Conservation (phyloP, 2,113 vertebrate genomes). For the Anolis sagrei region DNA sequence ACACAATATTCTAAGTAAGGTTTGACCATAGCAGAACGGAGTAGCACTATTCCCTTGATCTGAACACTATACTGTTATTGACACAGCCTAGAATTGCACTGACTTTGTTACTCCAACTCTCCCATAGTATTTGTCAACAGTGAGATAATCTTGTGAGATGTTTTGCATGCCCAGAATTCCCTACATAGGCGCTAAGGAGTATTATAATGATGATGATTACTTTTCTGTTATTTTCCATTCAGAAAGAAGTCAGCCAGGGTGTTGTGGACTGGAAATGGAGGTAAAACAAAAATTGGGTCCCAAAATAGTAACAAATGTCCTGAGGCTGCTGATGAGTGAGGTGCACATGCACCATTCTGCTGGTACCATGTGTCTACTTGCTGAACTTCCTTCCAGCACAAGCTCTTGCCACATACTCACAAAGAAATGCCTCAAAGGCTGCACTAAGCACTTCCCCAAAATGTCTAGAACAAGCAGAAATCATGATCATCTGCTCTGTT, state of each 20-base stretch:
- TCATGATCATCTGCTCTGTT: neutral
- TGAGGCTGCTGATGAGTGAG: neutral
- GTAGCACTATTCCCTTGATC: too few relatives aligned
- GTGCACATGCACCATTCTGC: neutral
- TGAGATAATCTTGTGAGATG: neutral
- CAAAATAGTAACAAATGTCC: neutral
- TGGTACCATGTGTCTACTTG: neutral
- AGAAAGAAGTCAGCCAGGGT: slow-evolving; percentile 4
- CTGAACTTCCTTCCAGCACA: slow-evolving; percentile 6
- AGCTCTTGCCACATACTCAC: neutral
- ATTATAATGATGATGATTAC: neutral
- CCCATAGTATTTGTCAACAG: too few relatives aligned
- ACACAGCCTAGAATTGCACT: too few relatives aligned
- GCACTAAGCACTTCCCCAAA: neutral
- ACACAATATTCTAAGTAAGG: too few relatives aligned
- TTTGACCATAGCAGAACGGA: too few relatives aligned
- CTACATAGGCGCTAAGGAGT: neutral
- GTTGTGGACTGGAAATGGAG: neutral
- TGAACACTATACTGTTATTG: too few relatives aligned
- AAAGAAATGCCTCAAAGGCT: accelerated
- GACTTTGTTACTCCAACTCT: too few relatives aligned
- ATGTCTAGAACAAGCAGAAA: neutral
- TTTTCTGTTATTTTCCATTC: neutral
- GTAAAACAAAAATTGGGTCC: neutral
- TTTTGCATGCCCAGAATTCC: neutral